A percentile compares a stretch with the other conserved stretches of the same genome.
Conservation (phyloP, 2,888 invertebrate genomes). For the Yponomeuta plumbellus region DNA sequence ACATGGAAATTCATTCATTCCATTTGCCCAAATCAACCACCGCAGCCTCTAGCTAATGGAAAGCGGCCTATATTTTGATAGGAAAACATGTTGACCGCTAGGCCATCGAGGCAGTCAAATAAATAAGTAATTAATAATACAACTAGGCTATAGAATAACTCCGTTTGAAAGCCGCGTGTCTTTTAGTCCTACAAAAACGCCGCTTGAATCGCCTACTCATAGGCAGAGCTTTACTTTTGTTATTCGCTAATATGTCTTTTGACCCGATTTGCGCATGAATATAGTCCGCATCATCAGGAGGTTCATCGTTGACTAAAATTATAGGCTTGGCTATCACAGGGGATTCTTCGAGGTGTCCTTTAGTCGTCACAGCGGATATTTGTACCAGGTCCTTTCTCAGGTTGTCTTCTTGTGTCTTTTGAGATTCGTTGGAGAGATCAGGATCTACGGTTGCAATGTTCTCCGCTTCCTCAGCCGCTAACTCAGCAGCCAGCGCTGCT, state of each 20-base stretch:
- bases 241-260: not conserved
- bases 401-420: conserved; percentile 34
- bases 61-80: too few relatives aligned
- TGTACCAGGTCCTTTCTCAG: conserved; percentile 33
- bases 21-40: too few relatives aligned
- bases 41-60: too few relatives aligned
- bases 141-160: conserved; percentile 61
- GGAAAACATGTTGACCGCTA: too few relatives aligned
- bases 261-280: conserved; percentile 26
- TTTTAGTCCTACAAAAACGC: conserved; percentile 54
- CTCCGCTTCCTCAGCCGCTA: conserved; percentile 26
- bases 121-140: not conserved
- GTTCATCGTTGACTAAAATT: conserved; percentile 62
- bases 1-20: too few relatives aligned
- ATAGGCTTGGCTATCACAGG: conserved; percentile 47
- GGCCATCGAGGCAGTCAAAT: too few relatives aligned
- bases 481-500: conserved; percentile 43
- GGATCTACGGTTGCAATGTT: conserved; percentile 36
- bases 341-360: conserved; percentile 27
- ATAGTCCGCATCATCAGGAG: conserved; percentile 60
- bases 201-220: conserved; percentile 52
- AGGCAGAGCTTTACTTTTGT: conserved; percentile 50
- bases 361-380: not conserved
- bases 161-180: conserved; percentile 58
- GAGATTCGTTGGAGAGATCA: conserved; percentile 38